Conservation (phyloP, 2,888 invertebrate species). For the Macrosiphum euphorbiae region DNA sequence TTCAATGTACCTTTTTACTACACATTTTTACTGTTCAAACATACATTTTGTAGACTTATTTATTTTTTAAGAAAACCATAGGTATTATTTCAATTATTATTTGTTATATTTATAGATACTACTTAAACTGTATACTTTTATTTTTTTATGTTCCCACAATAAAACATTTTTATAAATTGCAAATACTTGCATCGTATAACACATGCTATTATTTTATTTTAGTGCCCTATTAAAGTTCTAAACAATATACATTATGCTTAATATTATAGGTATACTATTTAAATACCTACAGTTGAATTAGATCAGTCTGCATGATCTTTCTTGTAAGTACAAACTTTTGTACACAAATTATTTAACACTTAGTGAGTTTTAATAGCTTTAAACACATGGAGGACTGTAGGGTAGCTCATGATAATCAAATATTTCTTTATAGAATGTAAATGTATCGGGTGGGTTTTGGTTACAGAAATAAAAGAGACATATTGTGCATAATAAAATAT, state of each 20-base stretch:
- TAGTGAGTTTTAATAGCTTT: not conserved
- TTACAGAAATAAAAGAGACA: too few species aligned
- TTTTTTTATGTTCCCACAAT: not conserved
- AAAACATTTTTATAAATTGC: not conserved
- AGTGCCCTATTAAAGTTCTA: not conserved
- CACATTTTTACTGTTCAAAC: not conserved
- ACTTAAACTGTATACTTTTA: too few species aligned
- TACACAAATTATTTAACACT: not conserved
- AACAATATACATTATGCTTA: not conserved
- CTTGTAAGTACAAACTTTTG: not conserved
- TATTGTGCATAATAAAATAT: too few species aligned
- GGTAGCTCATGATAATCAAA: not conserved
- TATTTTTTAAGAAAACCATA: too few species aligned
- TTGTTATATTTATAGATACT: too few species aligned
- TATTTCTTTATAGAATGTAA: not conserved
- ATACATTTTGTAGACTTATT: not conserved
- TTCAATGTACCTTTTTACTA: not conserved
- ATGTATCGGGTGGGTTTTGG: not conserved
- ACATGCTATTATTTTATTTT: not conserved
- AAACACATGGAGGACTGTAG: not conserved
- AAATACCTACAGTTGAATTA: not conserved
- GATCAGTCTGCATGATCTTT: not conserved
- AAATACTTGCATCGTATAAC: not conserved
- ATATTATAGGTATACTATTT: not conserved
- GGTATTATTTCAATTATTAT: too few species aligned